Evolutionary conservation across 2,888 invertebrate genomes (phyloP).

Genomic region (Palloptera scutellata): DNA sequence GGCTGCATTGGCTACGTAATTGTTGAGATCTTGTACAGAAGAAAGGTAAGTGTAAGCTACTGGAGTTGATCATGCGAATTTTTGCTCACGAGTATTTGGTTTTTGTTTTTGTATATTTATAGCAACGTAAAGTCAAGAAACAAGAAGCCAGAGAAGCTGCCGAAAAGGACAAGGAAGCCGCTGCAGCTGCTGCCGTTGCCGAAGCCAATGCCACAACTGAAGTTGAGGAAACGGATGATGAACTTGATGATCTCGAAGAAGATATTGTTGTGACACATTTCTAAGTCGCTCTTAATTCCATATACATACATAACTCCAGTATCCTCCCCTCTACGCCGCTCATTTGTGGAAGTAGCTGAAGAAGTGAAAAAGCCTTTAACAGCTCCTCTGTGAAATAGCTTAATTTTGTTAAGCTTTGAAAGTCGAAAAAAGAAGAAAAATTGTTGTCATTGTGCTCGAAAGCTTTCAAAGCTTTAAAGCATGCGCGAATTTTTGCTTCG

Average conservation of each 20-base stretch:
- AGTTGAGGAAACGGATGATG: constrained; percentile 83
- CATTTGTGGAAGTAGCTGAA: neutral
- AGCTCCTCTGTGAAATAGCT: too few relatives aligned
- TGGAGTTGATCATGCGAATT: neutral
- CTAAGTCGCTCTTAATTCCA: constrained; percentile 61
- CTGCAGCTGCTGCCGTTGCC: constrained; percentile 73
- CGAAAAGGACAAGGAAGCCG: constrained; percentile 71
- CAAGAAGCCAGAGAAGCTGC: constrained; percentile 68
- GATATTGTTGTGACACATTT: constrained; percentile 87
- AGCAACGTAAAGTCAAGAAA: constrained; percentile 77
- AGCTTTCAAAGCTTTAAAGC: neutral
- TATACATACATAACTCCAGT: neutral
- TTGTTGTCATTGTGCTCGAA: neutral
- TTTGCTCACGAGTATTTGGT: neutral
- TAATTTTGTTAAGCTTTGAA: neutral
- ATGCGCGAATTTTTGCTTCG: neutral
- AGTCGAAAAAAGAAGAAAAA: neutral
- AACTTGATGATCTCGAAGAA: constrained; percentile 87
- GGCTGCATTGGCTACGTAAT: constrained; percentile 81
- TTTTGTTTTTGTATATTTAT: constrained; percentile 39
- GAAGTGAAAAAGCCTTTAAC: neutral
- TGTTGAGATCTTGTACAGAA: constrained; percentile 83
- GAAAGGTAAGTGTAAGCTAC: constrained; percentile 69
- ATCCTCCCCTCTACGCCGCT: neutral
- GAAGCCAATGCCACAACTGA: constrained; percentile 53